These are phyloP conservation scores for Pristionchus fissidentatus DNA, from an alignment of 2,888 invertebrate genomes.

Conservation along the genomic window DNA sequence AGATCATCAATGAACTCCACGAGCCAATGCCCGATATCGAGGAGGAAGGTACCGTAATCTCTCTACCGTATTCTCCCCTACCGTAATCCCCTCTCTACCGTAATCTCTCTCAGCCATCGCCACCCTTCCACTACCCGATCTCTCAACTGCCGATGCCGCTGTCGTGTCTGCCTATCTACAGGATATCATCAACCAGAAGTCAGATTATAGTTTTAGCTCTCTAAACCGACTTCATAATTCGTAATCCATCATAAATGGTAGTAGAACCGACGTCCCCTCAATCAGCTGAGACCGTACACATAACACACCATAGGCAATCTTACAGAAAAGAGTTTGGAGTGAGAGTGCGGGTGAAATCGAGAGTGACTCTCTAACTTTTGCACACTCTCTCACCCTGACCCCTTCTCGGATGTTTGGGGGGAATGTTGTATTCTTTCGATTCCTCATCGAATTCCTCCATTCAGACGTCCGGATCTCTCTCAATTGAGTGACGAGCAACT, in stretches of 20 bases:
- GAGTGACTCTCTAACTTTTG: too few relatives aligned
- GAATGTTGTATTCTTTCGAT: neutral
- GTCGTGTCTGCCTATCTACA: slow-evolving; percentile 31
- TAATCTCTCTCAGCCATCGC: slow-evolving; percentile 28
- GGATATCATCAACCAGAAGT: slow-evolving; percentile 44
- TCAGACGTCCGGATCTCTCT: slow-evolving; percentile 47
- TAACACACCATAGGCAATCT: neutral
- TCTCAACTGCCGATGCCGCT: slow-evolving; percentile 29
- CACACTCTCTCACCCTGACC: too few relatives aligned
- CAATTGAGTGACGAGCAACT: slow-evolving; percentile 50
- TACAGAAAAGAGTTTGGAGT: too few relatives aligned
- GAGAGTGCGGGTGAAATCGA: too few relatives aligned
- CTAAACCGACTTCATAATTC: neutral
- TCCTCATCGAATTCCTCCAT: neutral
- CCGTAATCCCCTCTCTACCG: neutral
- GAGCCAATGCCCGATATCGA: slow-evolving; percentile 46
- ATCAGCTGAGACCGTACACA: neutral
- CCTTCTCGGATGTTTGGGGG: neutral
- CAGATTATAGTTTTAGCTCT: too few relatives aligned
- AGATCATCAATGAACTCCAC: slow-evolving; percentile 48
- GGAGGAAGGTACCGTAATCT: slow-evolving; percentile 35
- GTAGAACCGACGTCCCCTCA: neutral
- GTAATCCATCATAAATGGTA: neutral
- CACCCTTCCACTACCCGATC: slow-evolving; percentile 36
- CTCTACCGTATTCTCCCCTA: neutral